These are phyloP conservation scores for Hirtodrosophila duncani DNA, from an alignment of 2,888 invertebrate genomes.

Conservation along the genomic window DNA sequence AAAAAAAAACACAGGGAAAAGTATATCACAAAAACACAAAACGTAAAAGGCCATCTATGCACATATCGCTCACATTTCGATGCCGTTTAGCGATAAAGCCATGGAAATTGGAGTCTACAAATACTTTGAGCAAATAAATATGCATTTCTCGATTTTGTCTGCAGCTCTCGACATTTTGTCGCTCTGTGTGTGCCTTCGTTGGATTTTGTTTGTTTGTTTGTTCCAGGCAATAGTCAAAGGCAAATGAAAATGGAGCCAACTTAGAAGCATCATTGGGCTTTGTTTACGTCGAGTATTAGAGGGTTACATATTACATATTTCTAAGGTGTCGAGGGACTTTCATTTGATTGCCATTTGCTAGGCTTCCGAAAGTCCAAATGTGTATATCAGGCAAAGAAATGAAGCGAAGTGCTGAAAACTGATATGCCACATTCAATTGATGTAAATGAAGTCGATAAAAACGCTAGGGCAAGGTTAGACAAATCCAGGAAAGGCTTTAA, in stretches of 20 bases:
- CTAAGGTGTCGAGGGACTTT: too few species aligned
- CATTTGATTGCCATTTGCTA: too few species aligned
- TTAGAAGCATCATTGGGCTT: slow-evolving; percentile 19
- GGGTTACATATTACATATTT: slow-evolving; percentile 31
- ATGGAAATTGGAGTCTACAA: slow-evolving; percentile 23
- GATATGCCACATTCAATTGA: too few species aligned
- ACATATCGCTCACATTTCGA: slow-evolving; percentile 66
- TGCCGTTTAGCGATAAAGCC: slow-evolving; percentile 58
- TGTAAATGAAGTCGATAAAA: too few species aligned
- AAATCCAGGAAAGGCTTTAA: too few species aligned
- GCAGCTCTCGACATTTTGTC: slow-evolving; percentile 1
- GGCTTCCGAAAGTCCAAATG: neutral
- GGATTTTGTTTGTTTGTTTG: slow-evolving; percentile 22
- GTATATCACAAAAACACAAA: neutral
- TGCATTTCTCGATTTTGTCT: slow-evolving; percentile 52
- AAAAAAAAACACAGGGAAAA: neutral
- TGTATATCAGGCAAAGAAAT: too few species aligned
- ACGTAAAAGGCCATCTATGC: slow-evolving; percentile 35
- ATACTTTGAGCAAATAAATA: slow-evolving; percentile 69
- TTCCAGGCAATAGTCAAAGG: slow-evolving; percentile 37
- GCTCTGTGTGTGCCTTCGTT: slow-evolving; percentile 19
- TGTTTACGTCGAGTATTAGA: slow-evolving; percentile 37
- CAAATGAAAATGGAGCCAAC: slow-evolving; percentile 54
- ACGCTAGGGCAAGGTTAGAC: too few species aligned
- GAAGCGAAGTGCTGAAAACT: too few species aligned